A percentile compares a stretch with the other conserved stretches of the same genome.
These are phyloP conservation scores for Plectrocnemia conspersa DNA, from an alignment of 1,140 invertebrate genomes.

Conservation along the genomic window DNA sequence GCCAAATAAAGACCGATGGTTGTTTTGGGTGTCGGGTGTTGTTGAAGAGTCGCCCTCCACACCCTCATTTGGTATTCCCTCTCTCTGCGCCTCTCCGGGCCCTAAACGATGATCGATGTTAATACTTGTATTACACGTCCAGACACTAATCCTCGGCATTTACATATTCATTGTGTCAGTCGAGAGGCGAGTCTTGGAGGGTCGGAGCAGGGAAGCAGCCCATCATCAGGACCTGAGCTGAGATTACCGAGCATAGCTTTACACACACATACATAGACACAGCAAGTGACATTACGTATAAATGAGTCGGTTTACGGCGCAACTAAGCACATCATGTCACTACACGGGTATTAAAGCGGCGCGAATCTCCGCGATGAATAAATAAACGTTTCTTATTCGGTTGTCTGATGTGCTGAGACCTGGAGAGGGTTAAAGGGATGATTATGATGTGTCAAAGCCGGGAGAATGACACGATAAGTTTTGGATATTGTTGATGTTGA, in stretches of 20 bases:
- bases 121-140: constrained; percentile 36
- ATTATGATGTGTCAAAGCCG: background rate
- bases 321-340: constrained; percentile 13
- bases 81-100: background rate
- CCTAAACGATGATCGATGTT: constrained; percentile 37
- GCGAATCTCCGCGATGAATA: background rate
- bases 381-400: too few relatives aligned
- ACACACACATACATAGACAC: constrained; percentile 16
- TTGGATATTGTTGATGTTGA: too few relatives aligned
- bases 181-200: constrained; percentile 11
- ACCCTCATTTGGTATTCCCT: constrained; percentile 25
- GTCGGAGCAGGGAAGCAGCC: constrained; percentile 5
- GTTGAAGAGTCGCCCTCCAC: background rate
- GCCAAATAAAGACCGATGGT: too few relatives aligned
- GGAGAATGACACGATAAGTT: too few relatives aligned
- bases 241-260: constrained; percentile 24
- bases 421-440: background rate
- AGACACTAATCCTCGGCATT: constrained; percentile 35
- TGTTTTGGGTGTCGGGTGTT: background rate
- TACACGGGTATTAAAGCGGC: too few relatives aligned
- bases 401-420: too few relatives aligned
- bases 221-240: constrained; percentile 23
- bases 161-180: constrained; percentile 36
- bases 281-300: constrained; percentile 28
- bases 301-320: constrained; percentile 23